Conservation (phyloP, 2,113 vertebrate genomes). For the Typhlomys cinereus region DNA sequence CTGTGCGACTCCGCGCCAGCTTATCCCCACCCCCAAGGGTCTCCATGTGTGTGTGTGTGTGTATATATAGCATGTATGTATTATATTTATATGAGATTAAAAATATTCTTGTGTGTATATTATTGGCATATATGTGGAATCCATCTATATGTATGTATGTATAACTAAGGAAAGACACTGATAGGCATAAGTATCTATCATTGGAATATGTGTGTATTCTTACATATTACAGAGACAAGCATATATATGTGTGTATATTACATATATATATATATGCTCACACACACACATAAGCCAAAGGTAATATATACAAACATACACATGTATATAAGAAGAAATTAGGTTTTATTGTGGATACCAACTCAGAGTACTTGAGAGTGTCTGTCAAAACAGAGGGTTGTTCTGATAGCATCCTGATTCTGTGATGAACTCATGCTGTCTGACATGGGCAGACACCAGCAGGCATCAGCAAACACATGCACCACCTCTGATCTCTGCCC, state of each 20-base stretch:
- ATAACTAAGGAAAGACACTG: neutral
- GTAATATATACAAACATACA: too few relatives aligned
- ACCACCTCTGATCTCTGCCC: neutral
- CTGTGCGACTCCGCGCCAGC: too few relatives aligned
- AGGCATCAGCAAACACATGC: neutral
- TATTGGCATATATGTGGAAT: neutral
- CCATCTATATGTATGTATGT: neutral
- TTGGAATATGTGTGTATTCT: neutral
- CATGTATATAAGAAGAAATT: neutral
- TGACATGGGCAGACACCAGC: neutral
- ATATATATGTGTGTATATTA: neutral
- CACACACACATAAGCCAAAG: neutral
- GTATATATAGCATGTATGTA: neutral
- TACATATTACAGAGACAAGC: neutral
- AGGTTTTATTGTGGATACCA: neutral
- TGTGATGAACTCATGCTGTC: neutral
- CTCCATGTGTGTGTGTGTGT: neutral
- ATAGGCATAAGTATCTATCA: neutral
- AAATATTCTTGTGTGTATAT: neutral
- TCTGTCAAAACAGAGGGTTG: neutral
- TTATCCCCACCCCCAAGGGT: too few relatives aligned
- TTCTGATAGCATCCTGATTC: neutral
- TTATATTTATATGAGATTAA: neutral
- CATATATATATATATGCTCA: too few relatives aligned
- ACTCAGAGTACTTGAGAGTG: neutral